Conservation (phyloP, 1,140 invertebrate species). For the Drosophila teissieri region DNA sequence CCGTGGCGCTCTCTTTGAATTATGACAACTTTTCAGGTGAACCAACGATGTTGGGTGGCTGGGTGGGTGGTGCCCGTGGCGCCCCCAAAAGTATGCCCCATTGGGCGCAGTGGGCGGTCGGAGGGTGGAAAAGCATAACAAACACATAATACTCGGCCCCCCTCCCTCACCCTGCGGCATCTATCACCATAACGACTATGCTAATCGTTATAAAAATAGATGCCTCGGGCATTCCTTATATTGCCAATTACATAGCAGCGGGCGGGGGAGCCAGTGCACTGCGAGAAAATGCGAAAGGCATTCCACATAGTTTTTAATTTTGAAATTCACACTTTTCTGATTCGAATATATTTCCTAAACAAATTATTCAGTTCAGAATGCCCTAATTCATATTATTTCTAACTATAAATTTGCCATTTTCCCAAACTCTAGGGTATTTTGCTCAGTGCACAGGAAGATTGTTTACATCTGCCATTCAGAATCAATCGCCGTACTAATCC, state of each 20-base stretch:
- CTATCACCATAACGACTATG: constrained; percentile 41
- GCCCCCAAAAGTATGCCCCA: constrained; percentile 39
- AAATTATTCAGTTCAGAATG: too few species aligned
- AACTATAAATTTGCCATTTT: too few species aligned
- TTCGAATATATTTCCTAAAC: too few species aligned
- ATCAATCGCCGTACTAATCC: constrained; percentile 34
- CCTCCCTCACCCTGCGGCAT: constrained; percentile 4
- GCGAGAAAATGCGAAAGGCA: constrained; percentile 1
- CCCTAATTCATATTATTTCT: too few species aligned
- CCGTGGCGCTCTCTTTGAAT: not conserved
- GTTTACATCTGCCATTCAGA: constrained; percentile 32
- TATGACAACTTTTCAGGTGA: constrained; percentile 27
- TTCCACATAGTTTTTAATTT: too few species aligned
- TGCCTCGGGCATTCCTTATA: constrained; percentile 33
- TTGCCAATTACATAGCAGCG: constrained; percentile 24
- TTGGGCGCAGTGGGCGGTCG: not conserved
- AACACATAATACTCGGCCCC: too few species aligned
- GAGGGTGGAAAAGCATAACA: constrained; percentile 14
- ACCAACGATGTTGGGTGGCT: not conserved
- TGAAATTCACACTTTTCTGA: too few species aligned
- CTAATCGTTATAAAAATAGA: constrained; percentile 64
- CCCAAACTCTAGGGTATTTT: not conserved
- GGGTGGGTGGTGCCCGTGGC: not conserved
- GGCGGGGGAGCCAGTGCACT: not conserved
- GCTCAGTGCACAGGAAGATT: constrained; percentile 22